Evolutionary conservation across 2,797 vertebrate genomes (phyloP).

Genomic region (Hypotaenidia okinawae): DNA sequence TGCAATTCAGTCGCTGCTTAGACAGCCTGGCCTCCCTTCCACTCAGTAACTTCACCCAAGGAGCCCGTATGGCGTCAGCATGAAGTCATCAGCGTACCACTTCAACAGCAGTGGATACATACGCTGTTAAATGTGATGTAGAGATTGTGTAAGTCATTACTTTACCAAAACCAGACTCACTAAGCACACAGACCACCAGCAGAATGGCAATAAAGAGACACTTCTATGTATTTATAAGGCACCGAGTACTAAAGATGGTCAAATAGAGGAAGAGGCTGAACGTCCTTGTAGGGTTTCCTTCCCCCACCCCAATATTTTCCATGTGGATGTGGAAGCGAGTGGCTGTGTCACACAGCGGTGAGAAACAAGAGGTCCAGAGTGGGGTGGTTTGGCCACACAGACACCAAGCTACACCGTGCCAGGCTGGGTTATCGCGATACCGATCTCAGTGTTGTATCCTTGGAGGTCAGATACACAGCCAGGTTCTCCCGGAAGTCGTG

Average conservation of each 20-base stretch:
- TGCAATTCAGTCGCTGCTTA: rapidly evolving
- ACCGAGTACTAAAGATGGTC: not conserved
- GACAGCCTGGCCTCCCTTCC: not conserved
- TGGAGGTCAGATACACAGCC: conserved; percentile 74
- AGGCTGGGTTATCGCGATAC: conserved; percentile 79
- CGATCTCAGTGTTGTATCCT: conserved; percentile 70
- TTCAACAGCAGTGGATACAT: too few species aligned
- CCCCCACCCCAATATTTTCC: not conserved
- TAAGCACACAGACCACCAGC: not conserved
- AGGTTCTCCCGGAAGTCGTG: conserved; percentile 89
- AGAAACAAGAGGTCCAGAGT: not conserved
- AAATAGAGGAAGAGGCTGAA: not conserved
- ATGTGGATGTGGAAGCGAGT: rapidly evolving
- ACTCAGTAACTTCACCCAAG: not conserved
- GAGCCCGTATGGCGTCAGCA: rapidly evolving
- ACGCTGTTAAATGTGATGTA: rapidly evolving
- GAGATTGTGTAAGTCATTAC: too few species aligned
- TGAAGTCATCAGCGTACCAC: rapidly evolving
- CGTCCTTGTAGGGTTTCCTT: not conserved
- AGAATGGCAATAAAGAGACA: not conserved
- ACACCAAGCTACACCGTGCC: rapidly evolving
- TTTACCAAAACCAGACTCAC: not conserved
- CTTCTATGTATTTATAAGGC: not conserved
- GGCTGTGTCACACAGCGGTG: rapidly evolving
- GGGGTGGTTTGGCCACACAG: not conserved